Conservation (phyloP, 2,113 vertebrate species). For the Corythaeola cristata region DNA sequence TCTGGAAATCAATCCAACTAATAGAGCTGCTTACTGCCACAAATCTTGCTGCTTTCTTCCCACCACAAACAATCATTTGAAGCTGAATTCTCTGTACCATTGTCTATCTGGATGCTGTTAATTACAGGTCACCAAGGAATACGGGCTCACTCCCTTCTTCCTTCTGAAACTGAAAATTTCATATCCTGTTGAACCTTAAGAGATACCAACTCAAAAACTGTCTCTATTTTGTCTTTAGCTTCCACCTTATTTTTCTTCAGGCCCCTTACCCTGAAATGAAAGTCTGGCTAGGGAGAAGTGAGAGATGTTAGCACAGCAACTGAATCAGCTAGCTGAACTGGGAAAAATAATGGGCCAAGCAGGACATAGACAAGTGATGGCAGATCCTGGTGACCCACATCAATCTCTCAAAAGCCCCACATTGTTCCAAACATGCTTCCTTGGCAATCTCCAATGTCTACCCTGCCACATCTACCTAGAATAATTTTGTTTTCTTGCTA, state of each 20-base stretch:
- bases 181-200: not conserved
- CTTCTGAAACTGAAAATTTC: not conserved
- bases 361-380: not conserved
- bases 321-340: not conserved
- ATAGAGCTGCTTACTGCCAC: not conserved
- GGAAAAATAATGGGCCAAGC: not conserved
- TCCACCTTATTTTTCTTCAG: not conserved
- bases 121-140: not conserved
- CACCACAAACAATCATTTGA: not conserved
- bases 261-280: not conserved
- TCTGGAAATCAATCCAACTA: not conserved
- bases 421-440: not conserved
- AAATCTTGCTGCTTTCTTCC: not conserved
- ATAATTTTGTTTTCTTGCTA: not conserved
- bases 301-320: not conserved
- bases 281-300: not conserved
- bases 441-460: not conserved
- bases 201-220: not conserved
- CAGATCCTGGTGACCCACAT: not conserved
- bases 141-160: not conserved
- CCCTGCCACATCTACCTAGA: not conserved
- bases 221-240: not conserved
- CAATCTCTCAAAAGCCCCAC: not conserved
- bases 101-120: not conserved
- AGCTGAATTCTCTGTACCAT: not conserved